These are phyloP conservation scores for Ophioninae sp. DNA, from an alignment of 2,888 invertebrate species.

Conservation along the genomic window DNA sequence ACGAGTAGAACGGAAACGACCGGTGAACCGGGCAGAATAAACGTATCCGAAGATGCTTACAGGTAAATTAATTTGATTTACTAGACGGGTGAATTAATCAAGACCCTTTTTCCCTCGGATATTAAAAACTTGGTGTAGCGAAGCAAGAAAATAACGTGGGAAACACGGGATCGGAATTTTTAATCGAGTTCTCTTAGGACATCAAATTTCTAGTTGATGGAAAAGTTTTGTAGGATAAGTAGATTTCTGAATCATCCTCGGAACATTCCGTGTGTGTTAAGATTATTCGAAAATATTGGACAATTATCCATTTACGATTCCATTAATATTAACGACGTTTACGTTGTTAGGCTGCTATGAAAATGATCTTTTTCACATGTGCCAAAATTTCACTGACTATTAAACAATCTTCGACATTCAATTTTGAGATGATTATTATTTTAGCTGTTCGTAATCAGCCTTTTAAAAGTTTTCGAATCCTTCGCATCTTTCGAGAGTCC, in stretches of 20 bases:
- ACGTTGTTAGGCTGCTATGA: too few relatives aligned
- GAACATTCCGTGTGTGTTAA: too few relatives aligned
- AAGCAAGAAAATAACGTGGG: conserved; percentile 17
- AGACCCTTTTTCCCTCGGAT: neutral
- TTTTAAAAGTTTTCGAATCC: neutral
- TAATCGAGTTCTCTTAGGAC: neutral
- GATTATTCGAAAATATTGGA: too few relatives aligned
- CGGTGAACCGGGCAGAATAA: conserved; percentile 93
- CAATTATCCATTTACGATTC: too few relatives aligned
- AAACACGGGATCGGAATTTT: neutral
- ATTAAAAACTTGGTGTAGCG: neutral
- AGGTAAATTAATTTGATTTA: conserved; percentile 83
- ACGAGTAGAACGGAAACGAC: conserved; percentile 97
- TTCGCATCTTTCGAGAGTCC: neutral
- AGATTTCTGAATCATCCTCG: too few relatives aligned
- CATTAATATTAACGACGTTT: too few relatives aligned
- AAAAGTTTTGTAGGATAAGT: too few relatives aligned
- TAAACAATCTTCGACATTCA: neutral
- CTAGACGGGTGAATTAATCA: neutral
- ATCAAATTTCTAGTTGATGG: neutral
- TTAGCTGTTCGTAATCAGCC: neutral
- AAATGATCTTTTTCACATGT: too few relatives aligned
- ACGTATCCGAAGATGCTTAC: conserved; percentile 96
- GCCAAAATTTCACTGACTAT: too few relatives aligned
- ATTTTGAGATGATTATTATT: neutral